These are phyloP conservation scores for Sebastes alutus DNA, from an alignment of 2,797 vertebrate species.

Conservation along the genomic window DNA sequence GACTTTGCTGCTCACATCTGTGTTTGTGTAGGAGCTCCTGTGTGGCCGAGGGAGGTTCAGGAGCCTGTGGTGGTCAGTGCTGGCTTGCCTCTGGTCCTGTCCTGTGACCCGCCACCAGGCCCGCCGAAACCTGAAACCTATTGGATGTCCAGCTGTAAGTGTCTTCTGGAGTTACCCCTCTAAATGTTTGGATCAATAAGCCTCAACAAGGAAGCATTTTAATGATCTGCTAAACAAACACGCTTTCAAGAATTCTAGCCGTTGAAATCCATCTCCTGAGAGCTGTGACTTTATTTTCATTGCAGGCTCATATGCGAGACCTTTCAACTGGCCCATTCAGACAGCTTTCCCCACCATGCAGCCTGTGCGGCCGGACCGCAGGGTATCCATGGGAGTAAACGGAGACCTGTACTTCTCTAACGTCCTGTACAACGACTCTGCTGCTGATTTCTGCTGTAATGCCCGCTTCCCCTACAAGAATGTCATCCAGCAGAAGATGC, in stretches of 20 bases:
- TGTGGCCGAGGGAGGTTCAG: slow-evolving; percentile 95
- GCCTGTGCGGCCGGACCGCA: slow-evolving; percentile 91
- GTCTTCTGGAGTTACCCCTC: not conserved
- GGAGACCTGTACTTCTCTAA: slow-evolving; percentile 98
- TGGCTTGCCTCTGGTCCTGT: slow-evolving; percentile 89
- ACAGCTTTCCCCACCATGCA: slow-evolving; percentile 88
- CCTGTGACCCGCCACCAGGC: slow-evolving; percentile 92
- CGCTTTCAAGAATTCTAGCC: not conserved
- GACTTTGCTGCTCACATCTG: not conserved
- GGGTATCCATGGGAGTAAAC: slow-evolving; percentile 94
- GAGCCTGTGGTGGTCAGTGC: slow-evolving; percentile 94
- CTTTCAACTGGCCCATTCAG: slow-evolving; percentile 79
- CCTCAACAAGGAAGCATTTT: not conserved
- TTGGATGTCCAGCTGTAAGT: slow-evolving; percentile 99
- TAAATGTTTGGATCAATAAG: not conserved
- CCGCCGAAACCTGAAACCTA: slow-evolving; percentile 93
- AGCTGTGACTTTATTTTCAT: not conserved
- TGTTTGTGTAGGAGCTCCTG: slow-evolving; percentile 87
- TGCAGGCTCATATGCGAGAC: slow-evolving; percentile 77
- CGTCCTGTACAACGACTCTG: slow-evolving; percentile 90
- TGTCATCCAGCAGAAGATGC: slow-evolving; percentile 98
- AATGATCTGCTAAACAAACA: not conserved
- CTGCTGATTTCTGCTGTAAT: slow-evolving; percentile 93
- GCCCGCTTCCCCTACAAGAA: slow-evolving; percentile 95
- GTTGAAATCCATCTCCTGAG: not conserved